These are phyloP conservation scores for Zeus faber DNA, from an alignment of 2,113 vertebrate species.

Conservation along the genomic window DNA sequence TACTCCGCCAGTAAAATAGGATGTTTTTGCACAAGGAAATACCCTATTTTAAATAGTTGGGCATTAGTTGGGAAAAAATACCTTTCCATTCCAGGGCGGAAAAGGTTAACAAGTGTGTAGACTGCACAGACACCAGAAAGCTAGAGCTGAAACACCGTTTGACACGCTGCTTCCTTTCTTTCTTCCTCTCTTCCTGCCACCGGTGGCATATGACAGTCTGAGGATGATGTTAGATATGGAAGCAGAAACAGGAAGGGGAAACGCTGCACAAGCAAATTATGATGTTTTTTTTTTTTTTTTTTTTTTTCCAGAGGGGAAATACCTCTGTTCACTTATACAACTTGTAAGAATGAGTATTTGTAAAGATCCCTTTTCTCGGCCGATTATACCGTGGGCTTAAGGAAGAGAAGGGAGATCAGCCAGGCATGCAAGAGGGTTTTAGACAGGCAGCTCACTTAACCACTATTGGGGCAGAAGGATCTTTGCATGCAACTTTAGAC, in stretches of 20 bases:
- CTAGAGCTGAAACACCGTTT: constrained; percentile 40
- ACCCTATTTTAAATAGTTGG: constrained; percentile 23
- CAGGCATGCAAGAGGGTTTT: constrained; percentile 27
- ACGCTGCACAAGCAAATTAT: constrained; percentile 26
- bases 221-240: constrained; percentile 20
- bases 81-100: constrained; percentile 46
- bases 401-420: constrained; percentile 35
- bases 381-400: background rate
- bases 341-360: background rate
- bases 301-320: constrained; percentile 11
- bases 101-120: constrained; percentile 57
- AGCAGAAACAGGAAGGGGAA: constrained; percentile 37
- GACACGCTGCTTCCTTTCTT: constrained; percentile 57
- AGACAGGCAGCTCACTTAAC: constrained; percentile 28
- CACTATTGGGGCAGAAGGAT: constrained; percentile 47
- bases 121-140: constrained; percentile 62
- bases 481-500: constrained; percentile 45
- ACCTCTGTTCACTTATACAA: background rate
- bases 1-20: constrained; percentile 38
- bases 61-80: constrained; percentile 40
- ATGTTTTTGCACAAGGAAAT: constrained; percentile 58
- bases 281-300: constrained; percentile 20
- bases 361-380: background rate
- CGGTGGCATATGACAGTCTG: constrained; percentile 51
- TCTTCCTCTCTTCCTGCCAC: constrained; percentile 60